These are phyloP conservation scores for Lagocephalus sceleratus DNA, from an alignment of 2,797 vertebrate species.

Conservation along the genomic window DNA sequence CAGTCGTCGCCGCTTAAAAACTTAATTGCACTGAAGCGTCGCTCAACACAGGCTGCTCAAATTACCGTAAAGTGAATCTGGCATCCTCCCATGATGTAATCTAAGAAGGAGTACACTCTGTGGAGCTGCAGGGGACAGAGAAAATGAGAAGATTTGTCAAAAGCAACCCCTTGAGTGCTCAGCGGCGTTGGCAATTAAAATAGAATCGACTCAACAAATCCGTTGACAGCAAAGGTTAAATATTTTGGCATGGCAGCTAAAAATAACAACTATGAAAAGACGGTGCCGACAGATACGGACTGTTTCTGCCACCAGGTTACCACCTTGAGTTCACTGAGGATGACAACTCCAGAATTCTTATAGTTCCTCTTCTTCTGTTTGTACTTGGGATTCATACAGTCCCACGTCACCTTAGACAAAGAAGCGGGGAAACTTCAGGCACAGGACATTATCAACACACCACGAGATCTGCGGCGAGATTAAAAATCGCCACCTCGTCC, in stretches of 20 bases:
- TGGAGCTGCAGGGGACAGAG: conserved; percentile 79
- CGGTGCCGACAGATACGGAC: neutral
- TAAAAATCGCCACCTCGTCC: conserved; percentile 22
- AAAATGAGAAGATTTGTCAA: conserved; percentile 7
- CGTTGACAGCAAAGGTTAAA: conserved; percentile 13
- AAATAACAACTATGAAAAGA: neutral
- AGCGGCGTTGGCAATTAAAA: conserved; percentile 38
- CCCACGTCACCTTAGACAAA: conserved; percentile 86
- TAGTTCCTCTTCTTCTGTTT: conserved; percentile 93
- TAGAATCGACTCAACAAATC: conserved; percentile 31
- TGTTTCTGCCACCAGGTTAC: conserved; percentile 6
- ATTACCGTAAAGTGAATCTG: conserved; percentile 97
- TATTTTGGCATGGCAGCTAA: conserved; percentile 9
- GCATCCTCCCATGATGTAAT: conserved; percentile 97
- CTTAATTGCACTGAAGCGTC: conserved; percentile 15
- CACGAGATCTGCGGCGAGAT: conserved; percentile 6
- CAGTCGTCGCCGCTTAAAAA: conserved; percentile 7
- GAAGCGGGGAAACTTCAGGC: conserved; percentile 9
- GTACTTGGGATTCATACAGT: conserved; percentile 94
- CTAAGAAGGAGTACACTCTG: conserved; percentile 95
- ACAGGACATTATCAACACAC: conserved; percentile 17
- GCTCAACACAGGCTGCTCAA: conserved; percentile 40
- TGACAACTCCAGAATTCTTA: conserved; percentile 91
- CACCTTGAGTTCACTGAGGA: conserved; percentile 91
- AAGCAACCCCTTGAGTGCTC: conserved; percentile 12